phyloP scores from a whole-genome alignment of 1,140 invertebrate species.

The Tetranychus cinnabarinus region DNA sequence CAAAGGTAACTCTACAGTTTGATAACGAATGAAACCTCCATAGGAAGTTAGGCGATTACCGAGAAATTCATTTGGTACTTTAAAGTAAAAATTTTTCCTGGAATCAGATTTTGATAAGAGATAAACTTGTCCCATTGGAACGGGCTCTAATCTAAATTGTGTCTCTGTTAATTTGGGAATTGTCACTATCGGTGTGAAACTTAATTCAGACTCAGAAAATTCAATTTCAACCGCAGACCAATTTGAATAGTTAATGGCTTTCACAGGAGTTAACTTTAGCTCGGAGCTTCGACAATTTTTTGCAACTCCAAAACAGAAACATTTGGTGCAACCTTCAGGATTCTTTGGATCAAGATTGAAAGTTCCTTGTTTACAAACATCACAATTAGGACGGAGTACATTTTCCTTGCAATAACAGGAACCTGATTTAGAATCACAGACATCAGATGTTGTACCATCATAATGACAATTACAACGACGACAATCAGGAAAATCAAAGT shows the following conservation, averaged over 20 bases:
- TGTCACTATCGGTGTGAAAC: no score
- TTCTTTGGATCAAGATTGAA: constrained; percentile 69
- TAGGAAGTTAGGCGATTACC: constrained; percentile 60
- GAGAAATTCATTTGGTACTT: constrained; percentile 42
- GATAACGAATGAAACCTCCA: constrained; percentile 58
- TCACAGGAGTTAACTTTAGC: constrained; percentile 24
- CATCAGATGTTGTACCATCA: constrained; percentile 57
- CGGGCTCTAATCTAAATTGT: no score
- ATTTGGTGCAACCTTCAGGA: constrained; percentile 75
- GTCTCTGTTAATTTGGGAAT: no score
- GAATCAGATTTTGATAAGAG: no score
- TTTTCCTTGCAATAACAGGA: constrained; percentile 76
- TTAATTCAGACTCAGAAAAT: no score
- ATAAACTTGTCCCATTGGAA: no score
- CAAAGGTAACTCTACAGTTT: constrained; percentile 33
- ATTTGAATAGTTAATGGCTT: not conserved
- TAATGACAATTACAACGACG: constrained; percentile 59
- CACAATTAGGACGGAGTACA: constrained; percentile 50
- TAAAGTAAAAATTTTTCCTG: constrained; percentile 33
- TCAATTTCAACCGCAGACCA: not conserved
- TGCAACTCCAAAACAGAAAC: constrained; percentile 93
- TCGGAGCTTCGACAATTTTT: constrained; percentile 46
- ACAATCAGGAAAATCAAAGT: constrained; percentile 69
- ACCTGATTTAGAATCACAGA: constrained; percentile 67
- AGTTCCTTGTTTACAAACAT: constrained; percentile 63